A percentile compares a stretch with the other conserved stretches of the same genome.
Evolutionary conservation across 2,113 vertebrate species (phyloP).

Genomic region (Pedionomus torquatus): DNA sequence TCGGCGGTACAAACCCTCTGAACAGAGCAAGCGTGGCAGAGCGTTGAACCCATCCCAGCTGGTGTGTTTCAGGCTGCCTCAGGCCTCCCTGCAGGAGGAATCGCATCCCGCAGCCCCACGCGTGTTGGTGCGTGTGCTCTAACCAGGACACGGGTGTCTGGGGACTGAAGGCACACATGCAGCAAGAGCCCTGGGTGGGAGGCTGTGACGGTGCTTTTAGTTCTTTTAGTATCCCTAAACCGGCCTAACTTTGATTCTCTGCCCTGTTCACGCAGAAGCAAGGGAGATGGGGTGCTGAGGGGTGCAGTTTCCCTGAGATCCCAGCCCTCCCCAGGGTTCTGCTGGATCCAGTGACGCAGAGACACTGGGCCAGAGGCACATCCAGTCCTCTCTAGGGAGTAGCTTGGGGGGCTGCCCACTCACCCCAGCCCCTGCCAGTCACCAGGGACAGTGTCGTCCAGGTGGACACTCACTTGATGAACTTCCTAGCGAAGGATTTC

Average conservation of each 20-base stretch:
- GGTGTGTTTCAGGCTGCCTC: accelerated
- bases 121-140: accelerated
- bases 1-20: accelerated
- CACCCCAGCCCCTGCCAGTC: neutral
- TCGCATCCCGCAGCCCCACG: neutral
- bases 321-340: neutral
- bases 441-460: accelerated
- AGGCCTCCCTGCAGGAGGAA: neutral
- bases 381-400: neutral
- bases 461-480: constrained; percentile 87
- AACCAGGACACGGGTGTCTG: neutral
- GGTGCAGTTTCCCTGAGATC: neutral
- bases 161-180: neutral
- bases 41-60: accelerated
- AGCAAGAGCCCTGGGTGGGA: neutral
- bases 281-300: neutral
- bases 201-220: neutral
- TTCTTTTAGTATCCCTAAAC: neutral
- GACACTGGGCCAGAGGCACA: neutral
- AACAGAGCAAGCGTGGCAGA: accelerated
- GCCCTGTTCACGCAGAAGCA: accelerated
- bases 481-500: constrained; percentile 95
- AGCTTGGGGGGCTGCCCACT: neutral
- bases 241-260: neutral
- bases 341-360: neutral